Conservation (phyloP, 2,113 vertebrate genomes). For the Dolichotis patagonum region DNA sequence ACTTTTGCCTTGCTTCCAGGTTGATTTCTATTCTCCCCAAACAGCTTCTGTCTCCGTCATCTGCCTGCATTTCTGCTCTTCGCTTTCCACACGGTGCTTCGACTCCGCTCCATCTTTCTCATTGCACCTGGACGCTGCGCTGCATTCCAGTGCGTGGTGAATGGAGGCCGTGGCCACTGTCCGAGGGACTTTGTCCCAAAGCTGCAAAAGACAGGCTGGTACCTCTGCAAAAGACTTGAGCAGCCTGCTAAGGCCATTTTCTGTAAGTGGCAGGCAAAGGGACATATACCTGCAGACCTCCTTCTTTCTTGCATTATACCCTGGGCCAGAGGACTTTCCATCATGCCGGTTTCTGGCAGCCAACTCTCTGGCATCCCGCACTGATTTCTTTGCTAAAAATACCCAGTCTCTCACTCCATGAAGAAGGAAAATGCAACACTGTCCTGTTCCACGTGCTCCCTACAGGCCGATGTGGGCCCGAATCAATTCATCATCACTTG, state of each 20-base stretch:
- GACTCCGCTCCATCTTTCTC: not conserved
- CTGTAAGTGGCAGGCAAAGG: not conserved
- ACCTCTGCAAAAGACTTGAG: not conserved
- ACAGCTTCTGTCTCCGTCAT: not conserved
- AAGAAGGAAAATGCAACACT: conserved; percentile 45
- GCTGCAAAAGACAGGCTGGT: not conserved
- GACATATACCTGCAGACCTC: not conserved
- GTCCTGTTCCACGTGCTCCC: conserved; percentile 9
- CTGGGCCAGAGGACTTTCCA: conserved; percentile 54
- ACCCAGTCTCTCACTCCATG: conserved; percentile 52
- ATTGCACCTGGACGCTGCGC: not conserved
- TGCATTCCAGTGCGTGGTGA: not conserved
- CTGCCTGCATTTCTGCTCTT: not conserved
- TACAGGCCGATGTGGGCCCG: not conserved
- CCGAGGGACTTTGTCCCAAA: not conserved
- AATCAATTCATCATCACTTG: conserved; percentile 27
- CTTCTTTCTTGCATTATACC: not conserved
- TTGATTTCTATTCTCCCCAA: not conserved
- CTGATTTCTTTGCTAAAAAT: conserved; percentile 74
- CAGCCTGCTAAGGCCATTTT: not conserved
- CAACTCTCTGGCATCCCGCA: conserved; percentile 43
- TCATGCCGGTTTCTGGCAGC: conserved; percentile 17
- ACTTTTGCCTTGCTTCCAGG: not conserved
- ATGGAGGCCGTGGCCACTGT: not conserved
- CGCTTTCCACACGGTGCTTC: not conserved